These are phyloP conservation scores for Cancer borealis DNA, from an alignment of 2,888 invertebrate genomes.

Conservation along the genomic window DNA sequence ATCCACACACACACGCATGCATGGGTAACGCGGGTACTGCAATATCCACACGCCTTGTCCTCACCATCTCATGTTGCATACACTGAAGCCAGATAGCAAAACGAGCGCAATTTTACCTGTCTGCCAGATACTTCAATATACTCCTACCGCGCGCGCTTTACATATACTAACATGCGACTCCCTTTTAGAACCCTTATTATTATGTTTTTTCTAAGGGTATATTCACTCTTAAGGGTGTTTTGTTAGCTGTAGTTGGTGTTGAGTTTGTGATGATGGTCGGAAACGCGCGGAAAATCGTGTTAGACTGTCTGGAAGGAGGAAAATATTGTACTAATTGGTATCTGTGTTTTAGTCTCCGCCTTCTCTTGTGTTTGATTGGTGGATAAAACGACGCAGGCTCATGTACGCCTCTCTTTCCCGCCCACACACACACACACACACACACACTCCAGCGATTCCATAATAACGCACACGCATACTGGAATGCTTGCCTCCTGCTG, in stretches of 20 bases:
- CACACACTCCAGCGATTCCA: neutral
- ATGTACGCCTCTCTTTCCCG: neutral
- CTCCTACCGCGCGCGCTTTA: neutral
- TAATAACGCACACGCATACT: neutral
- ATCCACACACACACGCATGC: neutral
- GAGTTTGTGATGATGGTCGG: neutral
- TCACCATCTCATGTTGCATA: slow-evolving; percentile 3
- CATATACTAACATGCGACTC: too few relatives aligned
- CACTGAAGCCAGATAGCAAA: neutral
- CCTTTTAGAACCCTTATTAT: neutral
- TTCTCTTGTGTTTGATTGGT: neutral
- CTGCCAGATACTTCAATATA: neutral
- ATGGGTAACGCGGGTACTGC: neutral
- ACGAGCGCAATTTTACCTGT: neutral
- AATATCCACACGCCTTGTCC: neutral
- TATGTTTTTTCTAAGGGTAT: neutral
- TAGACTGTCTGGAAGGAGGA: neutral
- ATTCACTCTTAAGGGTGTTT: neutral
- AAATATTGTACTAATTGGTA: neutral
- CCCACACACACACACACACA: neutral
- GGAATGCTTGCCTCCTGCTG: neutral
- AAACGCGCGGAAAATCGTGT: neutral
- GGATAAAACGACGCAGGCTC: neutral
- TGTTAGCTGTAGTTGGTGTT: neutral
- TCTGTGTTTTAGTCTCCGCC: neutral